A percentile compares a stretch with the other conserved stretches of the same genome.
Evolutionary conservation across 2,797 vertebrate genomes (phyloP).

Genomic region (Esox lucius): DNA sequence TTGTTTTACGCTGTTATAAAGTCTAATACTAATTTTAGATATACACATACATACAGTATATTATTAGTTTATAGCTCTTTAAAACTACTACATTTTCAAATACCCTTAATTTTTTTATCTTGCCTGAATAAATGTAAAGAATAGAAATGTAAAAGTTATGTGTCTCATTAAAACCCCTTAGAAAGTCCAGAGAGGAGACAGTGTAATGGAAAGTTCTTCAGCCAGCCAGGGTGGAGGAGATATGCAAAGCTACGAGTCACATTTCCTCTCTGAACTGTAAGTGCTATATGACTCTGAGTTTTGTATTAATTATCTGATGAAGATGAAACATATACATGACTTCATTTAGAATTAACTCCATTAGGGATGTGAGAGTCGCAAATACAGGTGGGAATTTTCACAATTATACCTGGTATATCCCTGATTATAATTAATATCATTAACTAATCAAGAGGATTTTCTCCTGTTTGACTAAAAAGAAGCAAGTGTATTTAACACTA

Average conservation of each 20-base stretch:
- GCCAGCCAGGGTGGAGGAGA: conserved; percentile 35
- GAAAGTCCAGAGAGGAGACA: conserved; percentile 12
- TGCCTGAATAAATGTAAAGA: background rate
- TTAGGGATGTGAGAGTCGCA: conserved; percentile 66
- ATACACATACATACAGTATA: background rate
- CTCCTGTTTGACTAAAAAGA: conserved; percentile 55
- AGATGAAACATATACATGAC: conserved; percentile 49
- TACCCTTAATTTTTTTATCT: background rate
- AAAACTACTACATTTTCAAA: background rate
- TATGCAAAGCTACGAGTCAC: conserved; percentile 40
- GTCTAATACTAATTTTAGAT: conserved; percentile 26
- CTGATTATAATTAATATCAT: conserved; percentile 76
- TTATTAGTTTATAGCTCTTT: background rate
- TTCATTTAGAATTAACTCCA: conserved; percentile 60
- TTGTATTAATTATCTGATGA: conserved; percentile 65
- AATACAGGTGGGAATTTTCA: conserved; percentile 80
- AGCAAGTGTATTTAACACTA: conserved; percentile 71
- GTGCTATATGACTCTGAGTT: conserved; percentile 22
- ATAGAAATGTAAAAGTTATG: background rate
- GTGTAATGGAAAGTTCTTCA: conserved; percentile 23
- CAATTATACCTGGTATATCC: conserved; percentile 74
- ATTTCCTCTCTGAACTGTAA: conserved; percentile 57
- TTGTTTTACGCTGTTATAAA: conserved; percentile 54
- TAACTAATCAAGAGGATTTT: conserved; percentile 74
- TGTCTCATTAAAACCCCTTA: background rate